phyloP scores from a whole-genome alignment of 1,140 invertebrate species.

The Branchinecta lynchi region DNA sequence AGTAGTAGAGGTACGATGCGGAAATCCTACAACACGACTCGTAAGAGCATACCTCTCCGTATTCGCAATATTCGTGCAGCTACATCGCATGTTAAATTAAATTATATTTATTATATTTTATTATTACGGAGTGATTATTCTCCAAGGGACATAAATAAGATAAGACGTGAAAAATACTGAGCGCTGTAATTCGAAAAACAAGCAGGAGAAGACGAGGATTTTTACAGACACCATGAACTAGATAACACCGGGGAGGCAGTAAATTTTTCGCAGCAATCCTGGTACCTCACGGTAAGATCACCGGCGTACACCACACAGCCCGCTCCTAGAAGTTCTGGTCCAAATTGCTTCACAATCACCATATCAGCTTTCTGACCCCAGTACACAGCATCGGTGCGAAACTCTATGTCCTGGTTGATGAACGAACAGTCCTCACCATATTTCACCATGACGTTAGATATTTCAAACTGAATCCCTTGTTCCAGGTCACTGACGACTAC shows the following conservation, averaged over 20 bases:
- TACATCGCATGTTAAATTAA: no score
- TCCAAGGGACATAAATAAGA: no score
- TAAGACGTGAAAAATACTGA: no score
- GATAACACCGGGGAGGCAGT: neutral
- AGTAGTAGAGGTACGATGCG: no score
- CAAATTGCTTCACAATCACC: conserved; percentile 1
- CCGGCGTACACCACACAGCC: conserved; percentile 3
- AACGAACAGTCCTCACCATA: neutral
- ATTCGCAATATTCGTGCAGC: no score
- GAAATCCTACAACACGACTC: no score
- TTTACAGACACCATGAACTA: conserved; percentile 1
- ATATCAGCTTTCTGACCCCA: neutral
- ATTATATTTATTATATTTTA: no score
- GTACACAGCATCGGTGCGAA: conserved; percentile 5
- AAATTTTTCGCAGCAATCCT: neutral
- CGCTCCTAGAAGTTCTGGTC: neutral
- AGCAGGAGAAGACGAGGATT: no score
- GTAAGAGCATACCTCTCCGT: no score
- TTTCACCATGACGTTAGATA: neutral
- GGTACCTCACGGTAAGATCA: neutral
- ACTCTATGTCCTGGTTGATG: neutral
- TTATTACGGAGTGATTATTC: no score
- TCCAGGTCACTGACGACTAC: neutral
- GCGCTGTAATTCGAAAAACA: no score
- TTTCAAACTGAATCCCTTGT: neutral